These are phyloP conservation scores for Rhyacophila evoluta DNA, from an alignment of 2,888 invertebrate species.

Conservation along the genomic window DNA sequence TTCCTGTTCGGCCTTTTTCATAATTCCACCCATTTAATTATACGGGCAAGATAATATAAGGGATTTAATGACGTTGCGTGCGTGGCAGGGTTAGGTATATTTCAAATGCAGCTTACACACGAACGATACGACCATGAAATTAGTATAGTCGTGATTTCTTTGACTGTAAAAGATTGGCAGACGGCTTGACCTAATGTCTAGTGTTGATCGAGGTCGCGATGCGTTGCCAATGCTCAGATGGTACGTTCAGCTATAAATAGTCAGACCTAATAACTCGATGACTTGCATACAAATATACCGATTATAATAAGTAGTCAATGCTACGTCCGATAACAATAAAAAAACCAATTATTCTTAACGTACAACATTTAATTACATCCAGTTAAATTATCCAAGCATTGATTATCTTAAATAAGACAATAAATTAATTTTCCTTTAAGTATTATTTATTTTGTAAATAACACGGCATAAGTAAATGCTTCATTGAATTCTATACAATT, in stretches of 20 bases:
- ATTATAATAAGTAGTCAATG: too few relatives aligned
- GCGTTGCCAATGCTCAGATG: background rate
- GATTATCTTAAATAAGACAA: too few relatives aligned
- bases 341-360: too few relatives aligned
- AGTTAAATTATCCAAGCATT: too few relatives aligned
- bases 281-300: too few relatives aligned
- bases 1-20: background rate
- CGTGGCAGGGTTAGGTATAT: background rate
- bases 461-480: too few relatives aligned
- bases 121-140: background rate
- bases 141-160: background rate
- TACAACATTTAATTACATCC: too few relatives aligned
- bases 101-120: conserved; percentile 1
- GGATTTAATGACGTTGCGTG: conserved; percentile 20
- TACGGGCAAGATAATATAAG: background rate
- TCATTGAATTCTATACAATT: too few relatives aligned
- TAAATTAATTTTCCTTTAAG: too few relatives aligned
- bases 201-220: background rate
- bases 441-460: too few relatives aligned
- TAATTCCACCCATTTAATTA: background rate
- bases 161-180: background rate
- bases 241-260: background rate
- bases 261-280: background rate
- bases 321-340: too few relatives aligned
- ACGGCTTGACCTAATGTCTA: background rate